phyloP scores from a whole-genome alignment of 2,797 vertebrate species.

The Gymnoscopelus braueri region DNA sequence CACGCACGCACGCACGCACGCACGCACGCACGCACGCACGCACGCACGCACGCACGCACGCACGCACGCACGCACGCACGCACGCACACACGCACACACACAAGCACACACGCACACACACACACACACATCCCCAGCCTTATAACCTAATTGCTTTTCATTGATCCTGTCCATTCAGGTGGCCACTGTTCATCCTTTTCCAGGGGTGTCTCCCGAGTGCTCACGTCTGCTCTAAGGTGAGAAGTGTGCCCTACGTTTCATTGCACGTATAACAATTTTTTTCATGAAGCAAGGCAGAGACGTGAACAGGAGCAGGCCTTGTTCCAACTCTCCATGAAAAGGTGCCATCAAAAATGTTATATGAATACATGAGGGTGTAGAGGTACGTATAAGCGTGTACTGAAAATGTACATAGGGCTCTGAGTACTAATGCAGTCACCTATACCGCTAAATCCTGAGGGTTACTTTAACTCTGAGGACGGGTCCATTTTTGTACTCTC shows the following conservation, averaged over 20 bases:
- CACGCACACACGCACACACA: not conserved
- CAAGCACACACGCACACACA: slow-evolving; percentile 34
- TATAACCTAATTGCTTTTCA: slow-evolving; percentile 84
- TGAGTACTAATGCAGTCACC: slow-evolving; percentile 18
- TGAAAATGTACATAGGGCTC: not conserved
- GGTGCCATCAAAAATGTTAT: slow-evolving; percentile 23
- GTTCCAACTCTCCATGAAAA: slow-evolving; percentile 35
- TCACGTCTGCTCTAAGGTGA: slow-evolving; percentile 69
- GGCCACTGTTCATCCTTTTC: slow-evolving; percentile 78
- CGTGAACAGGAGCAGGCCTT: slow-evolving; percentile 41
- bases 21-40: slow-evolving; percentile 48
- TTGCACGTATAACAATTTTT: slow-evolving; percentile 53
- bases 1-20: slow-evolving; percentile 8
- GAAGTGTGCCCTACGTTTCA: slow-evolving; percentile 65
- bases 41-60: slow-evolving; percentile 14
- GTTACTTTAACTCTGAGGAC: too few relatives aligned
- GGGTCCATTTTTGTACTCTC: too few relatives aligned
- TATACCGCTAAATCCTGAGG: not conserved
- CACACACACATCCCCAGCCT: slow-evolving; percentile 53
- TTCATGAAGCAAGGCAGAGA: slow-evolving; percentile 47
- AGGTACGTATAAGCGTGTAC: slow-evolving; percentile 19
- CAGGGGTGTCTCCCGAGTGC: slow-evolving; percentile 54
- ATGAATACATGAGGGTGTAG: not conserved
- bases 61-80: slow-evolving; percentile 48
- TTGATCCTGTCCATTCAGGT: slow-evolving; percentile 83